A percentile compares a stretch with the other conserved stretches of the same genome.
phyloP scores from a whole-genome alignment of 2,113 vertebrate species.

The Cyprinodon brontotheroides region DNA sequence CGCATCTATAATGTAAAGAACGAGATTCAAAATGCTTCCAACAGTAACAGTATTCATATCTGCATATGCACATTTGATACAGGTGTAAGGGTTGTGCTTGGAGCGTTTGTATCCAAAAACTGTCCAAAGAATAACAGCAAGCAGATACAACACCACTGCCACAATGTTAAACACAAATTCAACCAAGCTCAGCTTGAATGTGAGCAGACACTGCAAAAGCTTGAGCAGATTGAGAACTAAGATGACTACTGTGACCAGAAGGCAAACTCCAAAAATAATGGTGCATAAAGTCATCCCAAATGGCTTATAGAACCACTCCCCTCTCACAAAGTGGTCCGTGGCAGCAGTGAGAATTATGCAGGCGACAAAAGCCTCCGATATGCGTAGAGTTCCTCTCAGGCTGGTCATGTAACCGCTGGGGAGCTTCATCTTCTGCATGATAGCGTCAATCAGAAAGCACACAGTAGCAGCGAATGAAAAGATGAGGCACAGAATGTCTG shows the following conservation, averaged over 20 bases:
- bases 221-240: slow-evolving; percentile 74
- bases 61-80: not conserved
- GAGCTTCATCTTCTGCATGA: slow-evolving; percentile 56
- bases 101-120: slow-evolving; percentile 63
- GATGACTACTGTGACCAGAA: slow-evolving; percentile 74
- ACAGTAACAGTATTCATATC: slow-evolving; percentile 63
- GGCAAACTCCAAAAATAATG: slow-evolving; percentile 78
- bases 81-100: slow-evolving; percentile 21
- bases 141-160: slow-evolving; percentile 74
- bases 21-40: slow-evolving; percentile 77
- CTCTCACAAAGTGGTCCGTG: accelerated
- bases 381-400: slow-evolving; percentile 77
- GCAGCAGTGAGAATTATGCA: slow-evolving; percentile 76
- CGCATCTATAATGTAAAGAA: slow-evolving; percentile 78
- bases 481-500: slow-evolving; percentile 63
- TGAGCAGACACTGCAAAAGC: slow-evolving; percentile 40
- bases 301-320: slow-evolving; percentile 21
- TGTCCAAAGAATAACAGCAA: slow-evolving; percentile 74
- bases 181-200: slow-evolving; percentile 54
- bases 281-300: slow-evolving; percentile 66
- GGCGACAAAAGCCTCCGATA: slow-evolving; percentile 73
- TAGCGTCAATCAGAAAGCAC: slow-evolving; percentile 70
- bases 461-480: slow-evolving; percentile 76
- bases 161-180: slow-evolving; percentile 72
- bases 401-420: slow-evolving; percentile 77